These are phyloP conservation scores for Festucalex cinctus DNA, from an alignment of 2,113 vertebrate genomes.

Conservation along the genomic window DNA sequence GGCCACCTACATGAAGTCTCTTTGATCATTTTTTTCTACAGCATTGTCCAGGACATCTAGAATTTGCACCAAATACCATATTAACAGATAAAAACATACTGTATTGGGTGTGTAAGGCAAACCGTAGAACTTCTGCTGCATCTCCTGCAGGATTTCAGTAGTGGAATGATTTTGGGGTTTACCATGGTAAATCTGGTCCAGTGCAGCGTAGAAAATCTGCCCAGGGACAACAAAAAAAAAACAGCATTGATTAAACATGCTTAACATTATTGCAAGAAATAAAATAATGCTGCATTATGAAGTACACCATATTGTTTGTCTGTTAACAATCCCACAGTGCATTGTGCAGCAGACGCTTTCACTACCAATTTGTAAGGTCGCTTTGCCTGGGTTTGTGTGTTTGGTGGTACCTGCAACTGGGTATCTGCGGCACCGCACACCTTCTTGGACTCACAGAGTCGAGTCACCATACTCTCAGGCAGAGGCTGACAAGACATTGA, in stretches of 20 bases:
- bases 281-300: neutral
- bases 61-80: constrained; percentile 28
- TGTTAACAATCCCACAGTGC: neutral
- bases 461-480: constrained; percentile 88
- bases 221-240: constrained; percentile 12
- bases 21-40: neutral
- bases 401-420: constrained; percentile 86
- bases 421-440: constrained; percentile 92
- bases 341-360: neutral
- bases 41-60: neutral
- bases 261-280: neutral
- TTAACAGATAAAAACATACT: constrained; percentile 55
- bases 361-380: neutral
- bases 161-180: constrained; percentile 82
- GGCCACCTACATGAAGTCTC: neutral
- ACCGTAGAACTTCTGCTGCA: constrained; percentile 87
- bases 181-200: constrained; percentile 95
- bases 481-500: constrained; percentile 74
- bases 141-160: constrained; percentile 88
- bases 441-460: constrained; percentile 95
- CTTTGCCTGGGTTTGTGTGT: neutral
- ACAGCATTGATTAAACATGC: neutral
- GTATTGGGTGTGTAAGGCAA: constrained; percentile 87
- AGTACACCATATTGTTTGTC: neutral
- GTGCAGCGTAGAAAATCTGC: constrained; percentile 90